These are phyloP conservation scores for Ypsolopha scabrella DNA, from an alignment of 2,888 invertebrate genomes.

Conservation along the genomic window DNA sequence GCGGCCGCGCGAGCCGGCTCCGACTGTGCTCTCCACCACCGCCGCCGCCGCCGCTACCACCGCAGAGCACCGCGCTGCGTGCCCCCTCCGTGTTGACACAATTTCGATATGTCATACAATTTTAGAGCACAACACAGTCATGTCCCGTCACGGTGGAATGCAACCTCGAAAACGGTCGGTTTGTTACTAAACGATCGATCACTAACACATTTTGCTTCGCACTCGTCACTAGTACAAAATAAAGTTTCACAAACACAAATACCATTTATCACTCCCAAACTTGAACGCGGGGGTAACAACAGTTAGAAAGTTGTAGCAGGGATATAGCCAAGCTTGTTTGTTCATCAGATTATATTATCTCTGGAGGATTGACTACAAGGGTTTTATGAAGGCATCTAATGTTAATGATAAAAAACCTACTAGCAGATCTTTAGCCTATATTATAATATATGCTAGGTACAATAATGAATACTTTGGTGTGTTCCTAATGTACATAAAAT, in stretches of 20 bases:
- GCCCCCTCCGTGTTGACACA: constrained; percentile 56
- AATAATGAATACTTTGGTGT: no score
- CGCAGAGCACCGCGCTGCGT: constrained; percentile 15
- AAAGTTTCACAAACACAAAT: constrained; percentile 15
- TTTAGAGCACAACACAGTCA: constrained; percentile 13
- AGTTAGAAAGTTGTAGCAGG: neutral
- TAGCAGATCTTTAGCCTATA: no score
- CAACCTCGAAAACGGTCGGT: constrained; percentile 11
- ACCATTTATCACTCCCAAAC: constrained; percentile 20
- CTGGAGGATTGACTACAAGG: no score
- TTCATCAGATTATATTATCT: neutral
- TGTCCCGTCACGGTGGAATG: constrained; percentile 20
- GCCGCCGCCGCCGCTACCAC: constrained; percentile 30
- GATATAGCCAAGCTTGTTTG: neutral
- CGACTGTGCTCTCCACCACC: constrained; percentile 35
- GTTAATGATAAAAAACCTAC: no score
- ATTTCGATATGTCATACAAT: constrained; percentile 53
- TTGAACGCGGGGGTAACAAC: neutral
- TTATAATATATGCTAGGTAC: no score
- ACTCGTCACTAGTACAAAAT: constrained; percentile 6
- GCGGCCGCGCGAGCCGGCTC: constrained; percentile 48
- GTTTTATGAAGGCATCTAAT: no score
- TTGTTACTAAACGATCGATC: constrained; percentile 2
- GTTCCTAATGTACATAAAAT: no score
- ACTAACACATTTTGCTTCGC: constrained; percentile 1